A percentile compares a stretch with the other conserved stretches of the same genome.
Evolutionary conservation across 2,797 vertebrate genomes (phyloP).

Genomic region (Gymnopithys bicolor): DNA sequence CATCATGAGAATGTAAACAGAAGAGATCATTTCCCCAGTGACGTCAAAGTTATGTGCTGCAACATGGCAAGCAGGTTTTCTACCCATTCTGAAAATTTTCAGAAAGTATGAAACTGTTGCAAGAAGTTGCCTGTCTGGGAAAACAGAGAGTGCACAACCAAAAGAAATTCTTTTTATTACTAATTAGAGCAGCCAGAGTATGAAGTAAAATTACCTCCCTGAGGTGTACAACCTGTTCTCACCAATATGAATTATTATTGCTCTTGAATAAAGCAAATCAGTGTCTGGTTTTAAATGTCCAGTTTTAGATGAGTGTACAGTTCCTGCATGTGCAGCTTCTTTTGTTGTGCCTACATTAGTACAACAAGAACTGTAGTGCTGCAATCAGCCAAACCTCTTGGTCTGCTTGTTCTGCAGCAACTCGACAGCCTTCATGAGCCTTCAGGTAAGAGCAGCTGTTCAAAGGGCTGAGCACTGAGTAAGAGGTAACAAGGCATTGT

Average conservation of each 20-base stretch:
- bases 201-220: not conserved
- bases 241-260: not conserved
- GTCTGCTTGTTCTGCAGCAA: not conserved
- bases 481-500: not conserved
- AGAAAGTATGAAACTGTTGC: not conserved
- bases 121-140: not conserved
- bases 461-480: not conserved
- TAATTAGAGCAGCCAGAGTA: not conserved
- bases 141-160: not conserved
- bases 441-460: not conserved
- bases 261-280: not conserved
- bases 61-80: not conserved
- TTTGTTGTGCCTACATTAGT: not conserved
- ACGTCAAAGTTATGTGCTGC: not conserved
- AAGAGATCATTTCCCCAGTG: not conserved
- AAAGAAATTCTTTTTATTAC: not conserved
- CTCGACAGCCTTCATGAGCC: fast-evolving
- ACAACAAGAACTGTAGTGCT: fast-evolving
- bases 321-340: not conserved
- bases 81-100: not conserved
- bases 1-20: not conserved
- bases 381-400: not conserved
- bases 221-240: not conserved
- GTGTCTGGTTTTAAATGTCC: not conserved
- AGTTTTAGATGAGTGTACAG: not conserved